These are phyloP conservation scores for Mionectes olivaceus DNA, from an alignment of 2,797 vertebrate species.

Conservation along the genomic window DNA sequence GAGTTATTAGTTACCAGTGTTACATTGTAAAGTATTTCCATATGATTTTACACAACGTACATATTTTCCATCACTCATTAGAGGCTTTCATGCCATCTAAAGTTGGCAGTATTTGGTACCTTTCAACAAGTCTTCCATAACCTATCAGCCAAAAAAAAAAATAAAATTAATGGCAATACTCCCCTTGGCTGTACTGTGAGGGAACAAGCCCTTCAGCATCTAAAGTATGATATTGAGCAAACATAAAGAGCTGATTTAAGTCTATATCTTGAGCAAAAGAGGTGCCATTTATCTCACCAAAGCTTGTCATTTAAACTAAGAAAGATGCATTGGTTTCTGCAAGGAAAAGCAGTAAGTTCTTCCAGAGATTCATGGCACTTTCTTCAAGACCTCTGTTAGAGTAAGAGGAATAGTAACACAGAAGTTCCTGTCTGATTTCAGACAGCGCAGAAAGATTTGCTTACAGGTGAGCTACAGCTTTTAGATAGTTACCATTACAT, in stretches of 20 bases:
- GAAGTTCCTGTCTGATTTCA: neutral
- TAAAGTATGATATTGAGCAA: neutral
- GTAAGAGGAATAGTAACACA: neutral
- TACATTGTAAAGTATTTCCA: conserved; percentile 41
- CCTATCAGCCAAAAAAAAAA: neutral
- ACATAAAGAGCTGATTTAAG: conserved; percentile 16
- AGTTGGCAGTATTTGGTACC: neutral
- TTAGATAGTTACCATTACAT: neutral
- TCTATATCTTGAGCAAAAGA: neutral
- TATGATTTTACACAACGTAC: conserved; percentile 39
- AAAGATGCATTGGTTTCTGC: neutral
- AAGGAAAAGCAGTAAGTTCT: neutral
- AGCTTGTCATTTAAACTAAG: neutral
- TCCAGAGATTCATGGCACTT: neutral
- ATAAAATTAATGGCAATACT: neutral
- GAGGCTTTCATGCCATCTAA: neutral
- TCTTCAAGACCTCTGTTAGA: neutral
- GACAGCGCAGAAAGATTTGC: neutral
- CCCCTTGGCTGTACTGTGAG: neutral
- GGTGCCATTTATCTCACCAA: conserved; percentile 7
- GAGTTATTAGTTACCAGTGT: conserved; percentile 54
- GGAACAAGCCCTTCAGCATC: neutral
- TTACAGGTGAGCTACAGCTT: neutral
- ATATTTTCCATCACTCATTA: conserved; percentile 17
- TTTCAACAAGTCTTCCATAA: conserved; percentile 13